These are phyloP conservation scores for Beris morrisii DNA, from an alignment of 2,888 invertebrate genomes.

Conservation along the genomic window DNA sequence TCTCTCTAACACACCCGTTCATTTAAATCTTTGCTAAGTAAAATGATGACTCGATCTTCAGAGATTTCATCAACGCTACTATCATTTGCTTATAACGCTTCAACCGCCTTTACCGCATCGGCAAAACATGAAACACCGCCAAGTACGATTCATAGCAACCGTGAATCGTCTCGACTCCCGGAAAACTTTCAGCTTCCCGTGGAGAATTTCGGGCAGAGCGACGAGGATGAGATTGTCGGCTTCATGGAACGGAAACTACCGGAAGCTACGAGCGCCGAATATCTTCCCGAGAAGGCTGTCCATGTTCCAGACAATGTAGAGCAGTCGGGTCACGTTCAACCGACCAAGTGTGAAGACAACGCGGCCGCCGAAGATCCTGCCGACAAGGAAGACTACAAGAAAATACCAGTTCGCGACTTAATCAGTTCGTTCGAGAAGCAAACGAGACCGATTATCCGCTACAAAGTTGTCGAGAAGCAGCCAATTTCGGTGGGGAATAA, in stretches of 20 bases:
- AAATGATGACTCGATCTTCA: conserved; percentile 1
- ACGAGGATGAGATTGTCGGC: conserved; percentile 44
- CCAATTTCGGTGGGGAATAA: conserved; percentile 8
- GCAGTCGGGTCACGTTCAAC: conserved; percentile 42
- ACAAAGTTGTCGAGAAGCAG: conserved; percentile 48
- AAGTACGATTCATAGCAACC: neutral
- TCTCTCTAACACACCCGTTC: too few relatives aligned
- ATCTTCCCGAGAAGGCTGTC: conserved; percentile 38
- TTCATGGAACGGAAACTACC: conserved; percentile 35
- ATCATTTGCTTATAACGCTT: conserved; percentile 20
- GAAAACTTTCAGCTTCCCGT: conserved; percentile 20
- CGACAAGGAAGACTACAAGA: conserved; percentile 48
- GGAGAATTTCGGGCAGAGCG: conserved; percentile 37
- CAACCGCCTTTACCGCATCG: neutral
- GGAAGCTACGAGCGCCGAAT: neutral
- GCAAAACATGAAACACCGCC: conserved; percentile 20
- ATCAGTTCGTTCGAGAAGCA: conserved; percentile 67
- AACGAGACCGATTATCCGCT: conserved; percentile 55
- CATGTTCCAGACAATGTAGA: conserved; percentile 39
- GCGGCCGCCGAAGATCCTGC: conserved; percentile 22
- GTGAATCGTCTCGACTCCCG: neutral
- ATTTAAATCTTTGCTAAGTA: conserved; percentile 9
- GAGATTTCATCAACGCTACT: conserved; percentile 23
- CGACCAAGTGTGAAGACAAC: conserved; percentile 31
- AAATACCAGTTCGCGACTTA: conserved; percentile 57